Evolutionary conservation across 1,140 invertebrate genomes (phyloP).

Genomic region (Scaptomyza montana): DNA sequence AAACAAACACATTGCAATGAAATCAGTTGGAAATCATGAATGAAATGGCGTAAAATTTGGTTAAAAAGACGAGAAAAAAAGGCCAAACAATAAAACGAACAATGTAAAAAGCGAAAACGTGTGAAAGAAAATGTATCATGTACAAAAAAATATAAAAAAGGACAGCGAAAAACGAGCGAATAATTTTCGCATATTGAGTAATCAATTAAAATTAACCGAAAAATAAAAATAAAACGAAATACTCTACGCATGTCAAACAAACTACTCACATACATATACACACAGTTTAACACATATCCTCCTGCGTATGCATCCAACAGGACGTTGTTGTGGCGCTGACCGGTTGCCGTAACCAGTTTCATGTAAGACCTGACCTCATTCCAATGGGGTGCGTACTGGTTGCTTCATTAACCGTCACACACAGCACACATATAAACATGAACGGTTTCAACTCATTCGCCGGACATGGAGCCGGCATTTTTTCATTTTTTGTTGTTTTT

Average conservation of each 20-base stretch:
- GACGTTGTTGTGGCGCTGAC: slow-evolving; percentile 54
- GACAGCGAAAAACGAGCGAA: slow-evolving; percentile 33
- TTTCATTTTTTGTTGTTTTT: slow-evolving; percentile 41
- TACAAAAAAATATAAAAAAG: too few species aligned
- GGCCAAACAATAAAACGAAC: background rate
- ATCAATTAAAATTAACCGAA: slow-evolving; percentile 82
- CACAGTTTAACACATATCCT: background rate
- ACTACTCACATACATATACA: slow-evolving; percentile 26
- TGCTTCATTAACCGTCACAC: slow-evolving; percentile 71
- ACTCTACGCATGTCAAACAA: slow-evolving; percentile 47
- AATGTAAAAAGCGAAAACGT: slow-evolving; percentile 61
- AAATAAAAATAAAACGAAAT: slow-evolving; percentile 64
- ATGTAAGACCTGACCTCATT: slow-evolving; percentile 71
- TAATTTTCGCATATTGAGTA: slow-evolving; percentile 75
- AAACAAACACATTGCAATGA: slow-evolving; percentile 20
- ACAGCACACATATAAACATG: slow-evolving; percentile 34
- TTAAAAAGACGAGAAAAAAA: slow-evolving; percentile 26
- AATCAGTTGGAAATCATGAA: slow-evolving; percentile 70
- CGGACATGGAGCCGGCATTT: slow-evolving; percentile 45
- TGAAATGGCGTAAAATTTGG: slow-evolving; percentile 60
- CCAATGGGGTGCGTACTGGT: slow-evolving; percentile 72
- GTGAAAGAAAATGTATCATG: slow-evolving; percentile 52
- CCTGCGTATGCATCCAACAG: slow-evolving; percentile 28
- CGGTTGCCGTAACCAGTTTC: slow-evolving; percentile 21
- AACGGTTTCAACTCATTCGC: slow-evolving; percentile 34